A percentile compares a stretch with the other conserved stretches of the same genome.
Conservation (phyloP, 1,140 invertebrate genomes). For the Ladona fulva region DNA sequence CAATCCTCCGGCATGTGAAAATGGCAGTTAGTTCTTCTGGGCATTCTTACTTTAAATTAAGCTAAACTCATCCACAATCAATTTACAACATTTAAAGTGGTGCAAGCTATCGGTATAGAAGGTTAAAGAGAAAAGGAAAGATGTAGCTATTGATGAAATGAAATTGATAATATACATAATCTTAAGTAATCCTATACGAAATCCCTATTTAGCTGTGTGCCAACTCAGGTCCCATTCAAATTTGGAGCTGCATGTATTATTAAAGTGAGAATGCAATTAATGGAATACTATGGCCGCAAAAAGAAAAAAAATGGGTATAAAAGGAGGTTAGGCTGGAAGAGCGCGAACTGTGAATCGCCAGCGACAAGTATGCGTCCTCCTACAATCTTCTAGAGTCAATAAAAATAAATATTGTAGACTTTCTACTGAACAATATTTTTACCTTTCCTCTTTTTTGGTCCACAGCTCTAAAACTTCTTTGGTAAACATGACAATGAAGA, state of each 20-base stretch:
- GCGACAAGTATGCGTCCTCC: slow-evolving; percentile 6
- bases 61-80: background rate
- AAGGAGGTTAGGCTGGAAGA: background rate
- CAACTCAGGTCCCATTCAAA: background rate
- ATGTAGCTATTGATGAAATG: background rate
- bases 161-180: background rate
- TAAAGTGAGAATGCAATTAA: background rate
- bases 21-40: background rate
- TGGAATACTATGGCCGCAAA: background rate
- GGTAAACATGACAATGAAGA: slow-evolving; percentile 9
- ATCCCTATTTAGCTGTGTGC: slow-evolving; percentile 1
- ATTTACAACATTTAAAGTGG: background rate
- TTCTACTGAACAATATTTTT: slow-evolving; percentile 3
- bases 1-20: slow-evolving; percentile 3
- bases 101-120: background rate
- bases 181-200: background rate
- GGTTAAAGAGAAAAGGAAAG: background rate
- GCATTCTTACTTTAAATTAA: background rate
- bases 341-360: slow-evolving; percentile 1
- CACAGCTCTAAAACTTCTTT: slow-evolving; percentile 1
- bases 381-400: slow-evolving; percentile 7
- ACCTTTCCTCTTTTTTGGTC: background rate
- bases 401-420: slow-evolving; percentile 11
- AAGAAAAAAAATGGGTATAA: slow-evolving; percentile 1
- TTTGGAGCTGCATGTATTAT: background rate